Conservation (phyloP, 2,888 invertebrate species). For the Drosophila borborema region DNA sequence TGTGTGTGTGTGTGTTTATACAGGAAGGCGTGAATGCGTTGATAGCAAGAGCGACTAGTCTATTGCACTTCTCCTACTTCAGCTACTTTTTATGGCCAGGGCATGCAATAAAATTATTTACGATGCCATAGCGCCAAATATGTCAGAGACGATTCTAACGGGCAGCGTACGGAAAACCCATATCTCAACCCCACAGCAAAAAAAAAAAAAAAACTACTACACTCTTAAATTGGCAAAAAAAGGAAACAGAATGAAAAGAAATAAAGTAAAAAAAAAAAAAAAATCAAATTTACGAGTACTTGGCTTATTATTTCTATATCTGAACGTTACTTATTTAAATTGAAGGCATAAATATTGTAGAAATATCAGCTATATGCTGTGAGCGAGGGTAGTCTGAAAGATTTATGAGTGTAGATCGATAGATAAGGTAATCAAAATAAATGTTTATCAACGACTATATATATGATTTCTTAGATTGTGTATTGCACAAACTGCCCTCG, state of each 20-base stretch:
- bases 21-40: slow-evolving; percentile 76
- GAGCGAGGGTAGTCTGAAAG: background rate
- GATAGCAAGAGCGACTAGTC: slow-evolving; percentile 61
- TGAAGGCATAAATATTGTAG: slow-evolving; percentile 1
- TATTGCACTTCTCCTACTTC: slow-evolving; percentile 62
- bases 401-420: background rate
- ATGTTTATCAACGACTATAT: background rate
- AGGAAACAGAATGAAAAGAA: background rate
- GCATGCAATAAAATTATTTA: slow-evolving; percentile 74
- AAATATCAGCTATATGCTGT: background rate
- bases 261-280: background rate
- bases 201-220: slow-evolving; percentile 25
- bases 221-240: slow-evolving; percentile 23
- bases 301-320: slow-evolving; percentile 24
- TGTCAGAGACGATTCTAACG: slow-evolving; percentile 53
- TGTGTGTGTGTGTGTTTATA: slow-evolving; percentile 8
- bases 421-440: background rate
- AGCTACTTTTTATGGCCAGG: slow-evolving; percentile 49
- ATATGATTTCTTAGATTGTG: background rate
- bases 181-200: too few relatives aligned
- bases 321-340: background rate
- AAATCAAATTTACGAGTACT: slow-evolving; percentile 30
- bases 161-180: slow-evolving; percentile 28
- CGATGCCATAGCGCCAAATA: slow-evolving; percentile 72
- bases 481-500: background rate